Evolutionary conservation across 2,797 vertebrate genomes (phyloP), one percentile per base, ranked within the genome.

Genomic region (Rhynchotus rufescens): DNA sequence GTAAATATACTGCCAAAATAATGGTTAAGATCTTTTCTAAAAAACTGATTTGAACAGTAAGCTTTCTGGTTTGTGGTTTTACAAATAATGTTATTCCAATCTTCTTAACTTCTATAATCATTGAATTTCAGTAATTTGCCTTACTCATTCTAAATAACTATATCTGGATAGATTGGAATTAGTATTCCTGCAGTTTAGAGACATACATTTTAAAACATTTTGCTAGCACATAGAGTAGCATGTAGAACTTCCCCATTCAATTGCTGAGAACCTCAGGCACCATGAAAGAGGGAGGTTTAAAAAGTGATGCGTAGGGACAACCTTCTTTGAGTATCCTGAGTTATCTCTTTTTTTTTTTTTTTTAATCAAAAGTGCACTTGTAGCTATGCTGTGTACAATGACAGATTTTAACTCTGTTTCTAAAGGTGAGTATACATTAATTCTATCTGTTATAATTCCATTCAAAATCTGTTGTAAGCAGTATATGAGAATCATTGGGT

Each of bases 271-370:
- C 1, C 6, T 1, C 5, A 88, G 6, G 12, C 2, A 16, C 38
- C 30, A 30, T 54, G 16, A 54, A 54, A 51, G 25, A 42, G 19
- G 13, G 32, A 66, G 3, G 9, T 57, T 62, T 84, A 32, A 49
- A 77, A 64, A 26, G 21, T n/a, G 54, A 1, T 6, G 28, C 8
- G 12, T 20, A 38, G 20, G 87, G 30, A 52, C 21, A 84, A 21
- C n/a, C 20, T 67, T 73, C 47, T 71, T 38, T 62, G 57, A 90
- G 56, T n/a, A 15, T 17, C 30, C 69, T 3, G 4, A 75, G 10
- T 47, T 83, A 13, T 28, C 54, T 15, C 40, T 19, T 62, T 75
- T 66, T 83, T 93, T 51, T 93, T 44, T 76, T 83, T 93, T 51
- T 93, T 44, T 75, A 83, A 60, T 52, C 3, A 76, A 85, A 32